Percentiles rank a stretch among this genome's conserved stretches.
phyloP scores from a whole-genome alignment of 2,888 invertebrate genomes.

The Cantharis nigra region DNA sequence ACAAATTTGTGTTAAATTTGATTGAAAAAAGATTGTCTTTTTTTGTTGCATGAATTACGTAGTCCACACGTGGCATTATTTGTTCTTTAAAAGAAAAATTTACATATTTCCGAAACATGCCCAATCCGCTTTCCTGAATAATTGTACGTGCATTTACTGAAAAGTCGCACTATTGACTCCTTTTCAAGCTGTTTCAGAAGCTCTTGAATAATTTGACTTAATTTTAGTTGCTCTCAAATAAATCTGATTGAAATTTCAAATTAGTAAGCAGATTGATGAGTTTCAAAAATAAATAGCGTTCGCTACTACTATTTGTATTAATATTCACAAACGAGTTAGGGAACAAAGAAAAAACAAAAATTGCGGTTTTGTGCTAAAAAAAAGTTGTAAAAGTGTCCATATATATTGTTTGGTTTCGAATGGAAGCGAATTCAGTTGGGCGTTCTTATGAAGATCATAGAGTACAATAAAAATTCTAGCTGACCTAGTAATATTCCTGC shows the following conservation, averaged over 20 bases:
- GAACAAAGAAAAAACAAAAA: not conserved
- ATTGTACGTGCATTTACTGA: not conserved
- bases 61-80: not conserved
- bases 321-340: not conserved
- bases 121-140: not conserved
- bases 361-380: not conserved
- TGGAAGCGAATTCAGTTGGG: conserved; percentile 29
- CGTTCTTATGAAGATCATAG: conserved; percentile 35
- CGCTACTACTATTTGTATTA: too few relatives aligned
- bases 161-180: not conserved
- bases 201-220: not conserved
- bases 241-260: not conserved
- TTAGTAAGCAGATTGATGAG: not conserved
- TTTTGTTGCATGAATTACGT: not conserved
- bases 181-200: not conserved
- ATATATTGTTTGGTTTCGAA: conserved; percentile 18
- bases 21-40: not conserved
- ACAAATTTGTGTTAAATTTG: not conserved
- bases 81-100: not conserved
- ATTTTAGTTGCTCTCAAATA: not conserved
- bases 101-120: conserved; percentile 3
- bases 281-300: too few relatives aligned
- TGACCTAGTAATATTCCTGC: conserved; percentile 33
- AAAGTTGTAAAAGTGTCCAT: conserved; percentile 1
- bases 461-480: conserved; percentile 37